These are phyloP conservation scores for Pseudochromis fuscus DNA, from an alignment of 2,797 vertebrate genomes.

Conservation along the genomic window DNA sequence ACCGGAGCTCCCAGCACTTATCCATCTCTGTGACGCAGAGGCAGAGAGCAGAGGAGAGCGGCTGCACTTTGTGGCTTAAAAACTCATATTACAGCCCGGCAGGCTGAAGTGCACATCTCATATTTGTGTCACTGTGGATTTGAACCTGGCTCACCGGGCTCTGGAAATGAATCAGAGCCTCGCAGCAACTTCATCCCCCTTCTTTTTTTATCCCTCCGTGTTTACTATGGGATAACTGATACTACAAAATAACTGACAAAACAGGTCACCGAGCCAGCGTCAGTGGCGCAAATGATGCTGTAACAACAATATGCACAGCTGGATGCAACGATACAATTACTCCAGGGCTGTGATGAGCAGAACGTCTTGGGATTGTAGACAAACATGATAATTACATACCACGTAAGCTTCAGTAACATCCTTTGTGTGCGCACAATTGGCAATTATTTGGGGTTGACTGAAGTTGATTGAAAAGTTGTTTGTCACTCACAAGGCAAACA, in stretches of 20 bases:
- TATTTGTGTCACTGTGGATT: conserved; percentile 39
- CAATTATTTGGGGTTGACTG: not conserved
- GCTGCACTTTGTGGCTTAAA: conserved; percentile 49
- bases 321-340: not conserved
- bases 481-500: no score
- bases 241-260: not conserved
- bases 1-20: conserved; percentile 30
- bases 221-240: conserved; percentile 15
- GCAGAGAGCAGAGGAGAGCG: conserved; percentile 17
- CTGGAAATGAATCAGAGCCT: conserved; percentile 42
- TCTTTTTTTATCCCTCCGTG: conserved; percentile 7
- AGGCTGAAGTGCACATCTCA: conserved; percentile 34
- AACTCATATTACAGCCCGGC: conserved; percentile 22
- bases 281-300: not conserved
- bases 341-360: not conserved
- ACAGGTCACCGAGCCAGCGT: not conserved
- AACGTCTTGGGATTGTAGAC: no score
- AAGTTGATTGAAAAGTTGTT: not conserved
- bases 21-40: conserved; percentile 31
- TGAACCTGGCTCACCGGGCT: conserved; percentile 36
- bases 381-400: no score
- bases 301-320: conserved; percentile 6
- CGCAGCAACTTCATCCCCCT: not conserved
- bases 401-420: not conserved
- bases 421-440: not conserved